Percentiles rank a stretch among this genome's conserved stretches.
These are phyloP conservation scores for Arrhamphus sclerolepis DNA, from an alignment of 2,797 vertebrate species.

Conservation along the genomic window DNA sequence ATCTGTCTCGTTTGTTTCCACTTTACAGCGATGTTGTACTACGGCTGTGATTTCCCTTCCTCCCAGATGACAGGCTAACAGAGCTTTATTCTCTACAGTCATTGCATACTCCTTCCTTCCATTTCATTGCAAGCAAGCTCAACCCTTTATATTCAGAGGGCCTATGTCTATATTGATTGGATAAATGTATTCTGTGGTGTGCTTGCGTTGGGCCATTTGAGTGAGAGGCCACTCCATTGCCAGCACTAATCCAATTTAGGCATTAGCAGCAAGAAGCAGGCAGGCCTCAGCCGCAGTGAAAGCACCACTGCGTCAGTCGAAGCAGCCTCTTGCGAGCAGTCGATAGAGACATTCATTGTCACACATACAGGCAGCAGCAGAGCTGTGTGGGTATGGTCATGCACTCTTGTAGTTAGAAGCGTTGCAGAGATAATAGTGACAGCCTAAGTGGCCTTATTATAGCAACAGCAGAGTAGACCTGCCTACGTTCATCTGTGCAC, in stretches of 20 bases:
- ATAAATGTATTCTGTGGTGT: slow-evolving; percentile 48
- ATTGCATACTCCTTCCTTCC: slow-evolving; percentile 3
- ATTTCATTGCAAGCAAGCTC: slow-evolving; percentile 15
- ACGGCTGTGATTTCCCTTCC: slow-evolving; percentile 9
- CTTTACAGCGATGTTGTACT: slow-evolving; percentile 12
- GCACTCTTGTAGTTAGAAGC: slow-evolving; percentile 39
- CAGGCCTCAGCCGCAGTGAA: slow-evolving; percentile 47
- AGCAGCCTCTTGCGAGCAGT: slow-evolving; percentile 36
- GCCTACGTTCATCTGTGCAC: slow-evolving; percentile 11
- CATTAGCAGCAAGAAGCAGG: slow-evolving; percentile 61
- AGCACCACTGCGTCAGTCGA: slow-evolving; percentile 36
- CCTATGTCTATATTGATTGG: slow-evolving; percentile 57
- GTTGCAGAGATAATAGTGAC: slow-evolving; percentile 54
- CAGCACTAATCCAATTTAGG: slow-evolving; percentile 79
- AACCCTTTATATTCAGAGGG: slow-evolving; percentile 26
- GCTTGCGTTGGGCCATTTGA: slow-evolving; percentile 43
- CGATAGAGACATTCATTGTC: slow-evolving; percentile 26
- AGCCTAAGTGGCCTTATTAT: slow-evolving; percentile 61
- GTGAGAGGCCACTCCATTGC: slow-evolving; percentile 51
- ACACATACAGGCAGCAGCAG: slow-evolving; percentile 26
- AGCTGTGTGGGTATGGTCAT: slow-evolving; percentile 46
- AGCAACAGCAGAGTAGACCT: slow-evolving; percentile 24
- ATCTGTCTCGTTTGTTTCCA: neutral
- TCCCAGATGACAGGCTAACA: slow-evolving; percentile 6
- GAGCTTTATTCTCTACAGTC: slow-evolving; percentile 7